Evolutionary conservation across 2,888 invertebrate genomes (phyloP), one percentile per base, ranked within the genome.

Genomic region (Willowsia nigromaculata): DNA sequence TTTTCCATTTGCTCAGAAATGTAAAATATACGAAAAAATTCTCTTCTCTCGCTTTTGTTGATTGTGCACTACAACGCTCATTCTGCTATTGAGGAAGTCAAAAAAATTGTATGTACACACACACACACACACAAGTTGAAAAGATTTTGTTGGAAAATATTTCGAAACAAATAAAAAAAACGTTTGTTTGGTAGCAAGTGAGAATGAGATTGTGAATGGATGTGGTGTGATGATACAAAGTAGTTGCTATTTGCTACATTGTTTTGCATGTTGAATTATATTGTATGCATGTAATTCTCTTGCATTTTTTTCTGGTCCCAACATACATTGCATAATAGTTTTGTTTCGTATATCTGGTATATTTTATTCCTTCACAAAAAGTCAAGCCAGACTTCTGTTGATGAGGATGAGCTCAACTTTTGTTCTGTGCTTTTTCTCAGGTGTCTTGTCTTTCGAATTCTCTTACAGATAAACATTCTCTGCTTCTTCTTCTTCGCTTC

Each of bases 401-500:
- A 78, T 53, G 78, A 53, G 33, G 53, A 50, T 53, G 18, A 50
- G 50, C 53, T 81, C 62, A 40, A 40, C 25, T 37, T 59, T 59
- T 37, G 27, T 40, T 74, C 74, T 37, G 30, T 33, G 37, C 30
- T 15, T 78, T 40, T n/a, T 78, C 81, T 81, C 78, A 78, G 78
- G 78, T 85, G 76, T 76, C 33, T 78, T 76, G 50, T 85, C 59
- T 53, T 40, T 68, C 53, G n/a, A n/a, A n/a, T n/a, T 43, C 56
- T 71, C 40, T 27, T 33, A 78, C n/a, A n/a, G n/a, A n/a, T n/a
- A n/a, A n/a, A n/a, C n/a, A 53, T 78, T 53, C 37, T 59, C 25
- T 71, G 37, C 25, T 78, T 47, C 30, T 50, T 76, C 78, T 53
- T 50, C 37, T 74, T 50, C 88, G 83, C 88, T 88, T 88, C 88